A percentile compares a stretch with the other conserved stretches of the same genome.
phyloP scores from a whole-genome alignment of 1,140 invertebrate species.

The Drosophila funebris region DNA sequence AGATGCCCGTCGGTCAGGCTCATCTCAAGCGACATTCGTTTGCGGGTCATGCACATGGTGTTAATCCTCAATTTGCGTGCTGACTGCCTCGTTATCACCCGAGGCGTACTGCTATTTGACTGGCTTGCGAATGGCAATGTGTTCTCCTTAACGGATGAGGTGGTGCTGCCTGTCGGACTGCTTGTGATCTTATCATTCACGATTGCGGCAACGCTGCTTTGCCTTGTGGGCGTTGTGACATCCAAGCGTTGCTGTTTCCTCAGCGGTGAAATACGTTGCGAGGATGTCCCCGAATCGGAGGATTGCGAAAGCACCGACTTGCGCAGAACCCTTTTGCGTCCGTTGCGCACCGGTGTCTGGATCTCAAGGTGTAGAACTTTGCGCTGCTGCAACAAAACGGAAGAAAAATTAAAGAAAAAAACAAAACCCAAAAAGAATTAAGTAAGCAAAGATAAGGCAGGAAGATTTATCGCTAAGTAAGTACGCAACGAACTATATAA shows the following conservation, averaged over 20 bases:
- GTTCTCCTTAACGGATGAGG: slow-evolving; percentile 63
- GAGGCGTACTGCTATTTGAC: slow-evolving; percentile 33
- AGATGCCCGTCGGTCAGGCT: slow-evolving; percentile 54
- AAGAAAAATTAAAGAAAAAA: slow-evolving; percentile 21
- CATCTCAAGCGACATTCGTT: slow-evolving; percentile 63
- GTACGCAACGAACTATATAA: not conserved
- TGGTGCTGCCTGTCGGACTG: slow-evolving; percentile 66
- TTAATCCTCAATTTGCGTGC: slow-evolving; percentile 41
- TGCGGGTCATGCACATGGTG: slow-evolving; percentile 59
- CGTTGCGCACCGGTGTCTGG: slow-evolving; percentile 63
- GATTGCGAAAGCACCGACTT: slow-evolving; percentile 22
- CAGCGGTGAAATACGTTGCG: slow-evolving; percentile 34
- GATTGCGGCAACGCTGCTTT: not conserved
- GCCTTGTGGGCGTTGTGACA: not conserved
- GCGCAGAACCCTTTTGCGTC: slow-evolving; percentile 57
- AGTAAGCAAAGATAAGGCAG: too few species aligned
- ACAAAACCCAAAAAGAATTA: slow-evolving; percentile 1
- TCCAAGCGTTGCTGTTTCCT: slow-evolving; percentile 63
- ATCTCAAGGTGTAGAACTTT: slow-evolving; percentile 58
- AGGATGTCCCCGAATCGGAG: slow-evolving; percentile 10
- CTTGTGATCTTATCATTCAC: slow-evolving; percentile 10
- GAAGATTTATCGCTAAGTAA: not conserved
- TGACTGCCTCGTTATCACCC: slow-evolving; percentile 57
- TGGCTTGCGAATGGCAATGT: too few species aligned
- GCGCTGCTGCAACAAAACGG: slow-evolving; percentile 31